A percentile compares a stretch with the other conserved stretches of the same genome.
Evolutionary conservation across 2,888 invertebrate species (phyloP).

Genomic region (Acrobasis suavella): DNA sequence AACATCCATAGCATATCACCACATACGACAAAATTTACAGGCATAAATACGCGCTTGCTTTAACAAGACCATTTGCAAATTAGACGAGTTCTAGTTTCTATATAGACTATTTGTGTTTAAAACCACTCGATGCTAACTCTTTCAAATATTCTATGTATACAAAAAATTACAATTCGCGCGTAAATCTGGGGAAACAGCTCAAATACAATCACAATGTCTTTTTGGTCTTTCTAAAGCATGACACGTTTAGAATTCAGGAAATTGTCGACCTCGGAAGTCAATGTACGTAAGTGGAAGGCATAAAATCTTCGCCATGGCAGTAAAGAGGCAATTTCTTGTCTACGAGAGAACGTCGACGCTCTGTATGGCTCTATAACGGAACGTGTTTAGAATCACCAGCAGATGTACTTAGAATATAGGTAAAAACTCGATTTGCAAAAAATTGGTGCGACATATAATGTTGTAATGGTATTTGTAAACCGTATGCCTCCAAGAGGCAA

Average conservation of each 20-base stretch:
- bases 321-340: conserved; percentile 74
- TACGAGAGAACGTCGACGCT: conserved; percentile 52
- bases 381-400: conserved; percentile 35
- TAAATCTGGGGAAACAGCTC: background rate
- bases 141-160: too few species aligned
- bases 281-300: conserved; percentile 65
- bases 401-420: conserved; percentile 12
- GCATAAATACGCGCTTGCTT: too few species aligned
- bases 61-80: too few species aligned
- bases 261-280: conserved; percentile 62
- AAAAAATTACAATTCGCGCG: too few species aligned
- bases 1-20: too few species aligned
- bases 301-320: conserved; percentile 68
- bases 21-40: too few species aligned
- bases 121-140: too few species aligned
- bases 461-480: too few species aligned
- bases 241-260: conserved; percentile 45
- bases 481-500: too few species aligned
- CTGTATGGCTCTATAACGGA: conserved; percentile 26
- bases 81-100: too few species aligned
- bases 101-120: too few species aligned
- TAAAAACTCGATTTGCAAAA: conserved; percentile 14
- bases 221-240: conserved; percentile 27
- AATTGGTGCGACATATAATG: background rate
- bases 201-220: conserved; percentile 1